Base-by-base conservation (phyloP, 2,888 invertebrate genomes). In the Pseudococcus jackbeardsleyi region DNA sequence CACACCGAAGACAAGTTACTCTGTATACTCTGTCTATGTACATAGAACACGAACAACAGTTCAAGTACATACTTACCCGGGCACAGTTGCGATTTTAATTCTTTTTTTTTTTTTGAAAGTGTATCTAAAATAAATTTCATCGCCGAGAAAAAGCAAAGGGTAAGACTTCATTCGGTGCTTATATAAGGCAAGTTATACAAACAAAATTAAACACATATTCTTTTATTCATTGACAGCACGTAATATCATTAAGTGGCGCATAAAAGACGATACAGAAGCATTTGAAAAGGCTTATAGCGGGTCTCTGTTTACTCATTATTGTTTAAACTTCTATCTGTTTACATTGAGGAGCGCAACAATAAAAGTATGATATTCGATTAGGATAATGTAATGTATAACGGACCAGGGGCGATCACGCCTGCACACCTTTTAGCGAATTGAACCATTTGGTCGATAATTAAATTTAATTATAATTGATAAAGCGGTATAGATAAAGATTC, bases 401-500 rank as follows among this genome's bases (percentile, higher is more conserved):
- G 26, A 33, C 26, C 3, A 72, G 33, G 68, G 59, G 7, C 59
- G 59, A 72, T 33, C 26, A 72, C 26, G 33, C 15, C 15, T 19
- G 26, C 68, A 9, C 68, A 72, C 68, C 68, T 72, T 72, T 72
- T 72, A 72, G 26, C 68, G 33, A 72, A 72, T 72, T 72, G 11
- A 72, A 72, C 68, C 26, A 26, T 15, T 72, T 33, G 12, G 33
- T 72, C 11, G 68, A 72, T 72, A 72, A 72, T 72, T 72, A 72
- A 72, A 72, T 72, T 72, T 72, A 72, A 72, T 72, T 72, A 72
- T 72, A 72, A 72, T 72, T 72, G 68, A 72, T 72, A 72, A 72
- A 72, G 68, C 68, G 68, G 26, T 33, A 12, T 33, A 33, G 26
- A 33, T 33, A 33, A 12, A 26, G 33, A 72, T 72, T 72, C 68